Evolutionary conservation across 2,113 vertebrate species (phyloP).

Genomic region (Eubucco bourcierii): DNA sequence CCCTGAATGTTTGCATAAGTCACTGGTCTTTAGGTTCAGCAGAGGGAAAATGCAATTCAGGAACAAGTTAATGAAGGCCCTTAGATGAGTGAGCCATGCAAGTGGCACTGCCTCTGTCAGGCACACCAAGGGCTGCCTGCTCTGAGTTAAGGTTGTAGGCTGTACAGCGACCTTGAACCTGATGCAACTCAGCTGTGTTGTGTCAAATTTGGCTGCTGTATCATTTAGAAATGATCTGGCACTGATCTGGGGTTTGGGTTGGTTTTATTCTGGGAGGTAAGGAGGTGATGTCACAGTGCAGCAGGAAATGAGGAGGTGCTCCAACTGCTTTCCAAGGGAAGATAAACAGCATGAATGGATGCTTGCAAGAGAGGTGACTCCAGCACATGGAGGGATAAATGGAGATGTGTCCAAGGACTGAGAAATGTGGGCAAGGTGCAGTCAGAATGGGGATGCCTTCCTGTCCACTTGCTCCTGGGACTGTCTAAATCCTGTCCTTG

Average conservation of each 20-base stretch:
- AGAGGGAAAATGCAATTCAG: background rate
- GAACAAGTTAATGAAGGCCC: background rate
- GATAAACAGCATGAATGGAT: background rate
- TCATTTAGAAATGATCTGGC: background rate
- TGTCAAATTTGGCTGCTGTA: background rate
- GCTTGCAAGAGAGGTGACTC: background rate
- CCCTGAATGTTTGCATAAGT: background rate
- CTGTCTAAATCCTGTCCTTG: background rate
- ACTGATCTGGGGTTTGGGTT: background rate
- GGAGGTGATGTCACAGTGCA: background rate
- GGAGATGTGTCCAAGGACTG: background rate
- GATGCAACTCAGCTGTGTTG: background rate
- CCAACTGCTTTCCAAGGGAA: background rate
- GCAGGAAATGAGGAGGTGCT: background rate
- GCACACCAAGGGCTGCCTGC: background rate
- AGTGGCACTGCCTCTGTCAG: background rate
- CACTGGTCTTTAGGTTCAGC: background rate
- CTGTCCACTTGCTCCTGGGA: background rate
- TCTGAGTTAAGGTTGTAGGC: rapidly evolving
- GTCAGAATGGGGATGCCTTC: background rate
- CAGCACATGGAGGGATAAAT: background rate
- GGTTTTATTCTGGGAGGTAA: background rate
- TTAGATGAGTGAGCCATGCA: rapidly evolving
- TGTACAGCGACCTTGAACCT: background rate
- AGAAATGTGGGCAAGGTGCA: background rate